phyloP scores from a whole-genome alignment of 2,113 vertebrate species.

The Raja brachyura region DNA sequence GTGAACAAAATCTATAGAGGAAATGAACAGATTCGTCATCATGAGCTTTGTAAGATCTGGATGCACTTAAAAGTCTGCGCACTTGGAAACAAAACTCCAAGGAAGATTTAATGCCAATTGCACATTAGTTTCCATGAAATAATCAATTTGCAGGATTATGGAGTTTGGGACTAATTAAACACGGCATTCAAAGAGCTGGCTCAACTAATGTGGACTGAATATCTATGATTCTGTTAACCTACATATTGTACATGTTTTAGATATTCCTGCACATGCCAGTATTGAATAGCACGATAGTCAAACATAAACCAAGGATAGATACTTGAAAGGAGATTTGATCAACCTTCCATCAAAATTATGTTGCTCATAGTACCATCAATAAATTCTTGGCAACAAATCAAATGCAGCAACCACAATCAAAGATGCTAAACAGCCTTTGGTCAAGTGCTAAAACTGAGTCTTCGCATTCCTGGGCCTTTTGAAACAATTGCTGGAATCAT shows the following conservation, averaged over 20 bases:
- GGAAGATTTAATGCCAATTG: neutral
- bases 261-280: neutral
- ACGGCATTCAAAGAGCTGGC: neutral
- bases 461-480: neutral
- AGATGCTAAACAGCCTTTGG: neutral
- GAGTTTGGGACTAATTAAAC: neutral
- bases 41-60: neutral
- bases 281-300: neutral
- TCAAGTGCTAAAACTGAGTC: neutral
- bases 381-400: no score
- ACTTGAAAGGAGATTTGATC: no score
- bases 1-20: neutral
- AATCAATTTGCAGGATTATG: neutral
- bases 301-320: no score
- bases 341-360: no score
- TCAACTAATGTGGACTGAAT: neutral
- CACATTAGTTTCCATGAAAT: neutral
- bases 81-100: neutral
- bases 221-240: neutral
- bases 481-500: neutral
- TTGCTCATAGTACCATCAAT: neutral
- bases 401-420: neutral
- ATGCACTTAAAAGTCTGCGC: neutral
- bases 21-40: neutral
- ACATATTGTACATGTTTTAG: neutral